Evolutionary conservation across 2,888 invertebrate genomes (phyloP).

Genomic region (Laspeyria flexula): DNA sequence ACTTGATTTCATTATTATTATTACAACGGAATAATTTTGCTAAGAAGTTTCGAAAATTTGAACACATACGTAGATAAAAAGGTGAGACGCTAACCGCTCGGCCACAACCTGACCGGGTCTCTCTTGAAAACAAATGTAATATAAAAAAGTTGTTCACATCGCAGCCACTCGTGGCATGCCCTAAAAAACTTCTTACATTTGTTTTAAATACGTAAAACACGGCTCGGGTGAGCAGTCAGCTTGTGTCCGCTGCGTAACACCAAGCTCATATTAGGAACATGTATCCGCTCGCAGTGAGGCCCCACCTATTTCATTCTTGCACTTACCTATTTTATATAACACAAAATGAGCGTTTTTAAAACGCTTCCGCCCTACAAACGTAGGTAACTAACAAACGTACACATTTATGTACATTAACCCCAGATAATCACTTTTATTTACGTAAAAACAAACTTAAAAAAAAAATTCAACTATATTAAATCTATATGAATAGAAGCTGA

Average conservation of each 20-base stretch:
- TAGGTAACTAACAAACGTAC: slow-evolving; percentile 63
- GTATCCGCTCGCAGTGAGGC: slow-evolving; percentile 36
- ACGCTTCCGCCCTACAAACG: slow-evolving; percentile 57
- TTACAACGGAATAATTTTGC: slow-evolving; percentile 2
- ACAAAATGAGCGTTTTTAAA: slow-evolving; percentile 48
- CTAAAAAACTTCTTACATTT: neutral
- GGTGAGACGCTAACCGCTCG: slow-evolving; percentile 5
- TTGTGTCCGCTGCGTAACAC: neutral
- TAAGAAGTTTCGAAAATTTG: slow-evolving; percentile 5
- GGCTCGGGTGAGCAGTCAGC: neutral
- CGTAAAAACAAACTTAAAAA: slow-evolving; percentile 73
- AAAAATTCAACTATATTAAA: slow-evolving; percentile 71
- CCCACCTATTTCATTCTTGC: slow-evolving; percentile 37
- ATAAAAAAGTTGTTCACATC: neutral
- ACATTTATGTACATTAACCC: slow-evolving; percentile 46
- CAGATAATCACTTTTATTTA: slow-evolving; percentile 56
- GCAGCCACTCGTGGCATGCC: no score
- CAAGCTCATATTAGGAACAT: slow-evolving; percentile 16
- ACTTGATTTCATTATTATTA: slow-evolving; percentile 10
- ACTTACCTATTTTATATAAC: slow-evolving; percentile 38
- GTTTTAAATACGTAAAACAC: neutral
- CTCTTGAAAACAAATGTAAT: neutral
- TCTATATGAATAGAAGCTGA: slow-evolving; percentile 80
- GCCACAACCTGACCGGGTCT: neutral
- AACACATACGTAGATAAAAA: slow-evolving; percentile 7